Evolutionary conservation across 2,888 invertebrate genomes (phyloP), one percentile per base, ranked within the genome.

Genomic region (Tenthredo notha): DNA sequence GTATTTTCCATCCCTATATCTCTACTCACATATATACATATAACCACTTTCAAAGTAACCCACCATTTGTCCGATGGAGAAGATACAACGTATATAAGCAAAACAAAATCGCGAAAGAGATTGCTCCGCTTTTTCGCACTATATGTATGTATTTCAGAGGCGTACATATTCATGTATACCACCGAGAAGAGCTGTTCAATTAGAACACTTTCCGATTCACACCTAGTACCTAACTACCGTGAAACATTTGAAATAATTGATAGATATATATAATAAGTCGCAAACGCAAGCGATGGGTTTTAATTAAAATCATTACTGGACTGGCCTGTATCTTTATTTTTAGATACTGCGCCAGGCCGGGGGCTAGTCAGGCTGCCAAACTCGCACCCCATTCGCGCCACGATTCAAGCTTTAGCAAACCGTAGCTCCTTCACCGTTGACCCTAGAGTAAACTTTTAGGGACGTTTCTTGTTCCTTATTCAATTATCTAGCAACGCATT

Each of bases 11-110:
- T 61, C 29, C 77, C 54, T 29, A 33, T 33, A 33, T 33, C 29
- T 50, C 54, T n/a, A 25, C 77, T 25, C 54, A 18, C 33, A 29
- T 4, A 77, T 43, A 40, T 21, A 21, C 43, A 25, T 21, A 43
- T 15, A 54, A 9, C 77, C 54, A 50, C n/a, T 7, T 29, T 9
- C 29, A 9, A 18, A 18, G 5, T 54, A 50, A 61, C 80, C 80
- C 58, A 40, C 80, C 80, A 80, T 80, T 78, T 80, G 61, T 80
- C 80, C 58, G 80, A 80, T 80, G 58, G 80, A 33, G 21, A 80
- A 54, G n/a, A 25, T 77, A 50, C 43, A 74, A 74, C 54, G 50
- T 54, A 77, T 77, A 50, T 33, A 67, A 67, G 43, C 74, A 40
- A 43, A 40, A 10, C 43, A 6, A 74, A 74, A 74, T 77, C 50